A percentile compares a stretch with the other conserved stretches of the same genome.
These are phyloP conservation scores for Epistrophe grossulariae DNA, from an alignment of 2,888 invertebrate species.

Conservation along the genomic window DNA sequence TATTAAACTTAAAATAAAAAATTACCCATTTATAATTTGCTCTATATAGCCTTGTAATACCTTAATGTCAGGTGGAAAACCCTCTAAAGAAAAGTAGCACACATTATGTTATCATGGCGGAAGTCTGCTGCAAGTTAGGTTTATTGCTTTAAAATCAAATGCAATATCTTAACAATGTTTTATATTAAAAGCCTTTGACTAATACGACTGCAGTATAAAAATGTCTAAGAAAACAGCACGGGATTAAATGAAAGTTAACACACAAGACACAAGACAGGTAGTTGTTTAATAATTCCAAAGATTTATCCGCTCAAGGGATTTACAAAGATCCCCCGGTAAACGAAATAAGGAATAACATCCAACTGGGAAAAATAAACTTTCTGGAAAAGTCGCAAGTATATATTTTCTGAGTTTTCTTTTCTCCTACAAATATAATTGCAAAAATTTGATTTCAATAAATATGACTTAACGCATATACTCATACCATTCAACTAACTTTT, in stretches of 20 bases:
- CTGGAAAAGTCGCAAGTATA: neutral
- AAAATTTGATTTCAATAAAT: constrained; percentile 29
- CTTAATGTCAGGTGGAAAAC: neutral
- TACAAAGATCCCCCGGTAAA: constrained; percentile 9
- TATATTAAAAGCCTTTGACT: neutral
- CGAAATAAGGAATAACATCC: neutral
- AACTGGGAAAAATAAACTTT: neutral
- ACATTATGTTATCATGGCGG: neutral
- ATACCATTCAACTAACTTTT: neutral
- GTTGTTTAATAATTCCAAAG: constrained; percentile 42
- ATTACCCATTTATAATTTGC: too few species aligned
- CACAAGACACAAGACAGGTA: constrained; percentile 19
- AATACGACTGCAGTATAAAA: constrained; percentile 11
- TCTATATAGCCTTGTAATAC: too few species aligned
- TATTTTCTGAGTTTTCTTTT: neutral
- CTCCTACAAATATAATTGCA: constrained; percentile 24
- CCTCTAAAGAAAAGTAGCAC: neutral
- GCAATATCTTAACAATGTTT: neutral
- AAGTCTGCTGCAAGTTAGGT: neutral
- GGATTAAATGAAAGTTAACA: constrained; percentile 32
- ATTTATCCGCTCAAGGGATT: constrained; percentile 35
- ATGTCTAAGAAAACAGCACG: neutral
- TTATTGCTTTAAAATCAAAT: constrained; percentile 13
- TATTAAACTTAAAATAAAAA: too few species aligned
- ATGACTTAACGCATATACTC: neutral